Evolutionary conservation across 2,113 vertebrate species (phyloP).

Genomic region (Leiothrix lutea): DNA sequence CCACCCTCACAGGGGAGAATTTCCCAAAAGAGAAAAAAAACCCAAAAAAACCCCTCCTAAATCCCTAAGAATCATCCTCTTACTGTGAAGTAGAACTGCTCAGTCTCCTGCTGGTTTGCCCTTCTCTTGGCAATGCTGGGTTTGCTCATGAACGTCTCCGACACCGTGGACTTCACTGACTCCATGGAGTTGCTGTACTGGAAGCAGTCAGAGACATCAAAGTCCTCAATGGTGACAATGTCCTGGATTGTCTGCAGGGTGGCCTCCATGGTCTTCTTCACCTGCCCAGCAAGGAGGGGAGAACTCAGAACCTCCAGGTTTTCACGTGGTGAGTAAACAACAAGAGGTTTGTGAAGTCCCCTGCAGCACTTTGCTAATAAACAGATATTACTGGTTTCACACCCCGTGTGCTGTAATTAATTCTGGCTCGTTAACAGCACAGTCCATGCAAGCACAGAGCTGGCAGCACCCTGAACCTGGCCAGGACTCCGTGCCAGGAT

Average conservation of each 20-base stretch:
- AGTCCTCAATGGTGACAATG: slow-evolving; percentile 97
- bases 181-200: slow-evolving; percentile 99
- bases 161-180: slow-evolving; percentile 95
- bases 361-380: not conserved
- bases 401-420: not conserved
- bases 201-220: slow-evolving; percentile 96
- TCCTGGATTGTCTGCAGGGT: slow-evolving; percentile 97
- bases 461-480: not conserved
- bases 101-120: slow-evolving; percentile 98
- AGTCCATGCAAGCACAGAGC: not conserved
- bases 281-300: slow-evolving; percentile 68
- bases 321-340: not conserved
- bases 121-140: slow-evolving; percentile 96
- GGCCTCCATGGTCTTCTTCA: slow-evolving; percentile 99
- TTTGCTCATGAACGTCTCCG: slow-evolving; percentile 97
- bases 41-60: accelerated
- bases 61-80: not conserved
- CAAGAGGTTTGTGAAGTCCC: not conserved
- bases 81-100: slow-evolving; percentile 99
- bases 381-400: not conserved
- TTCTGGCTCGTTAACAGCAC: not conserved
- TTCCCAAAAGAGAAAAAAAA: not conserved
- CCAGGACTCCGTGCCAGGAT: not conserved
- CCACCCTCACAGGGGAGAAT: not conserved
- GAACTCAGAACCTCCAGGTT: not conserved